A percentile compares a stretch with the other conserved stretches of the same genome.
Evolutionary conservation across 2,113 vertebrate genomes (phyloP).

Genomic region (Periophthalmodon schlosseri): DNA sequence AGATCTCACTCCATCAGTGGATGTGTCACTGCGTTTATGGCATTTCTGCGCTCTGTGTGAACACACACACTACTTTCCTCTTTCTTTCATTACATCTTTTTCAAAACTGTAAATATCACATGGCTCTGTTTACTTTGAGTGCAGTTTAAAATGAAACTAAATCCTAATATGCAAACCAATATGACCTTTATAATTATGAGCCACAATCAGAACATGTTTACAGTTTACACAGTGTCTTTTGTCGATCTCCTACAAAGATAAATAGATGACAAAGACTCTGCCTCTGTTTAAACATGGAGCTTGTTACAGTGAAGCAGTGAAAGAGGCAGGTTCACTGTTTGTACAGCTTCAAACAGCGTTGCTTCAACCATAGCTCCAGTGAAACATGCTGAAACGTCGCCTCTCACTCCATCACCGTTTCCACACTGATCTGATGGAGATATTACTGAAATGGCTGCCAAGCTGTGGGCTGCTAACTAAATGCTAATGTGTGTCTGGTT

Average conservation of each 20-base stretch:
- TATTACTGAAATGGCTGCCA: slow-evolving; percentile 83
- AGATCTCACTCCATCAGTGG: slow-evolving; percentile 37
- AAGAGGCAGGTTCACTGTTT: slow-evolving; percentile 38
- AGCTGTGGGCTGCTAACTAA: slow-evolving; percentile 80
- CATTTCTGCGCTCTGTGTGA: slow-evolving; percentile 39
- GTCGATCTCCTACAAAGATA: too few relatives aligned
- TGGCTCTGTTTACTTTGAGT: background rate
- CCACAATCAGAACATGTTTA: background rate
- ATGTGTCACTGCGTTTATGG: slow-evolving; percentile 49
- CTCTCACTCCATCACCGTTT: slow-evolving; percentile 78
- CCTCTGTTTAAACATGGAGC: background rate
- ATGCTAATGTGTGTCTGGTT: slow-evolving; percentile 81
- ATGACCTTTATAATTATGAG: background rate
- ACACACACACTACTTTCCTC: slow-evolving; percentile 10
- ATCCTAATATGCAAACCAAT: background rate
- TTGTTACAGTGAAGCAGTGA: slow-evolving; percentile 32
- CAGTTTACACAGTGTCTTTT: background rate
- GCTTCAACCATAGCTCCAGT: slow-evolving; percentile 54
- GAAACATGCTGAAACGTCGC: slow-evolving; percentile 57
- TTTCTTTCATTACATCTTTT: background rate
- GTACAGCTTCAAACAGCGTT: slow-evolving; percentile 45
- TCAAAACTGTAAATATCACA: background rate
- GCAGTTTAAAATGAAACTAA: background rate
- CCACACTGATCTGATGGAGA: slow-evolving; percentile 81
- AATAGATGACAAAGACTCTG: too few relatives aligned